Evolutionary conservation across 2,113 vertebrate species (phyloP), one percentile per base, ranked within the genome.

Genomic region (Etheostoma cragini): DNA sequence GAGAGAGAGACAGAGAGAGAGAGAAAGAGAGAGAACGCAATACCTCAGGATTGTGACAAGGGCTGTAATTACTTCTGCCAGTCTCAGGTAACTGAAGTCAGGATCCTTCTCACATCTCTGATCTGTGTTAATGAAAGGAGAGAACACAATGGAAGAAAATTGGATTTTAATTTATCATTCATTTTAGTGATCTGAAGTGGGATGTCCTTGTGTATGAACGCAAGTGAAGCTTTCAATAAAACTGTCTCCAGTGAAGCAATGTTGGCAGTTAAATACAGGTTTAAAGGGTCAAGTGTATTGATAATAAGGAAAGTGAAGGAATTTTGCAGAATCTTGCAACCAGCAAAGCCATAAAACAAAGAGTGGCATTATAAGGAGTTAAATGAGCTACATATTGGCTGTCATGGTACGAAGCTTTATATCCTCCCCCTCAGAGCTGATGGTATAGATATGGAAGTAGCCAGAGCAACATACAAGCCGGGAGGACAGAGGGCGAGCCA

Each of bases 401-500:
- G 82, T 74, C 72, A 78, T 65, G 76, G 65, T 76, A 78, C 38
- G 69, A 82, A 76, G 86, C 80, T 74, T 22, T 3, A 46, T 84
- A 46, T 84, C 80, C 88, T 82, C 85, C 87, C 86, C 79, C 88
- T 89, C 84, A 65, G 85, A 90, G 82, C 88, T 78, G 88, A 90
- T 87, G 86, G 82, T 89, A 86, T 87, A 76, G 90, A 89, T 88
- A 83, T 88, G 86, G 84, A 90, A 87, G 88, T 81, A 79, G 68
- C 77, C 67, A 78, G 79, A 81, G 88, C 85, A 85, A 38, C 81
- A 63, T 76, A 65, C 70, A 76, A 76, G 77, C 86, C 84, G 78
- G 66, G 82, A 86, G 87, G 91, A 92, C 88, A 86, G 93, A 89
- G 92, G 90, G 90, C 47, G 83, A 92, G 81, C 88, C 91, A 90